Percentiles rank a stretch among this genome's conserved stretches.
Evolutionary conservation across 1,140 invertebrate genomes (phyloP).

Genomic region (Ceratosolen fusciceps): DNA sequence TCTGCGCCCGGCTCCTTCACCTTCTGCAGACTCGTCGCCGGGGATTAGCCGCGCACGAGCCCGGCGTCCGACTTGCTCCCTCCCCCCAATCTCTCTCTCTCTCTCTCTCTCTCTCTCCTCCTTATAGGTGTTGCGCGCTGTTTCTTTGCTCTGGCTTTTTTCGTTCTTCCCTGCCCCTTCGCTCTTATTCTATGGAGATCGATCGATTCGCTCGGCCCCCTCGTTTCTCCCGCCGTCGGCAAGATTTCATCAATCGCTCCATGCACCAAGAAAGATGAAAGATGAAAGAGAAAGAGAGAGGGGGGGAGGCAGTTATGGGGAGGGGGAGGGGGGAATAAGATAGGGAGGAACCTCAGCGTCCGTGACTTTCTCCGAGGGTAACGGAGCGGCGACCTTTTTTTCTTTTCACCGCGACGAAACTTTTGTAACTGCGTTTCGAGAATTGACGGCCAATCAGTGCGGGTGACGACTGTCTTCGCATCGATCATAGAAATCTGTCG

Average conservation of each 20-base stretch:
- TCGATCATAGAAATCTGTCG: not conserved
- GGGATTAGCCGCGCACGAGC: not conserved
- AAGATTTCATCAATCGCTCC: not conserved
- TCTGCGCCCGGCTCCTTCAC: constrained; percentile 13
- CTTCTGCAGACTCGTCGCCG: constrained; percentile 19
- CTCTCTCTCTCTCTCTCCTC: not conserved
- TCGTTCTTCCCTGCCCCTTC: not conserved
- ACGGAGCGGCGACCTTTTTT: not conserved
- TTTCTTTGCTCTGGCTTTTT: not conserved
- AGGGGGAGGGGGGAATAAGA: not conserved
- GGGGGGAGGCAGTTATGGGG: not conserved
- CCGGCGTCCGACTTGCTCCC: not conserved
- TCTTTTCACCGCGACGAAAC: not conserved
- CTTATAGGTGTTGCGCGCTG: not conserved
- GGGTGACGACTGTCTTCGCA: not conserved
- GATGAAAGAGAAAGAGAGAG: not conserved
- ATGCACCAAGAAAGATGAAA: not conserved
- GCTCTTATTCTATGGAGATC: constrained; percentile 18
- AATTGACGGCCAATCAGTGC: not conserved
- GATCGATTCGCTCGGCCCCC: constrained; percentile 1
- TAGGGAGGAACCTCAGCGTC: not conserved
- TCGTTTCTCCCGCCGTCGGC: not conserved
- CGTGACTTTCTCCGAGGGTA: constrained; percentile 15
- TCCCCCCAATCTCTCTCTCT: not conserved
- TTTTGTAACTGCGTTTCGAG: not conserved